Evolutionary conservation across 35 echinoderm and acorn worm species (phyloP).

Genomic region (Eucidaris tribuloides): DNA sequence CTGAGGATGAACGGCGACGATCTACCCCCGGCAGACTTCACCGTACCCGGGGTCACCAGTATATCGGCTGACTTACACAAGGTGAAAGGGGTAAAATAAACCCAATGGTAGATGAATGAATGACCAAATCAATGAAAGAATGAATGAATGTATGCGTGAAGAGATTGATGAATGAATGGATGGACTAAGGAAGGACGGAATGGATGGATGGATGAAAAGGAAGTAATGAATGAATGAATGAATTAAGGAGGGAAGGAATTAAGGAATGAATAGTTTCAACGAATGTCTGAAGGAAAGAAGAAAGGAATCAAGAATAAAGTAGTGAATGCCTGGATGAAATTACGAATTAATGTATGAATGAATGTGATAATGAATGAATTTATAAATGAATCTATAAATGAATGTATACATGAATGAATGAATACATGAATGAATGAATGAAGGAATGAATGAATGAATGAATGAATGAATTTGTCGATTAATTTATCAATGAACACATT

Average conservation of each 20-base stretch:
- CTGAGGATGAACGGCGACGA: conserved; percentile 48
- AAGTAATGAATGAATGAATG: not conserved
- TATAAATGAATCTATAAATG: too few relatives aligned
- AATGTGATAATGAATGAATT: too few relatives aligned
- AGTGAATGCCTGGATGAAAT: too few relatives aligned
- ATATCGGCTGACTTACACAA: conserved; percentile 99
- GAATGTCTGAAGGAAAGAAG: too few relatives aligned
- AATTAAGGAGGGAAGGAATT: not conserved
- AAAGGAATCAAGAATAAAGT: too few relatives aligned
- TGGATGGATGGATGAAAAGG: not conserved
- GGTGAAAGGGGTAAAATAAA: conserved; percentile 13
- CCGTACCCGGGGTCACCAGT: conserved; percentile 76
- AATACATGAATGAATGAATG: too few relatives aligned
- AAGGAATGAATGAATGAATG: too few relatives aligned
- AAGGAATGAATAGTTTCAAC: not conserved
- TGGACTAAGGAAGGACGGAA: not conserved
- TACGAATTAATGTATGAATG: too few relatives aligned
- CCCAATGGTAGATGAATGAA: not conserved
- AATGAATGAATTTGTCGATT: too few relatives aligned
- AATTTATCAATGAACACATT: too few relatives aligned
- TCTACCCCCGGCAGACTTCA: conserved; percentile 63
- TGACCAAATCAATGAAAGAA: too few relatives aligned
- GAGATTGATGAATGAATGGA: not conserved
- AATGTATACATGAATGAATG: too few relatives aligned
- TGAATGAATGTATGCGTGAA: not conserved